phyloP scores from a whole-genome alignment of 2,113 vertebrate species.

The Columba janthina region DNA sequence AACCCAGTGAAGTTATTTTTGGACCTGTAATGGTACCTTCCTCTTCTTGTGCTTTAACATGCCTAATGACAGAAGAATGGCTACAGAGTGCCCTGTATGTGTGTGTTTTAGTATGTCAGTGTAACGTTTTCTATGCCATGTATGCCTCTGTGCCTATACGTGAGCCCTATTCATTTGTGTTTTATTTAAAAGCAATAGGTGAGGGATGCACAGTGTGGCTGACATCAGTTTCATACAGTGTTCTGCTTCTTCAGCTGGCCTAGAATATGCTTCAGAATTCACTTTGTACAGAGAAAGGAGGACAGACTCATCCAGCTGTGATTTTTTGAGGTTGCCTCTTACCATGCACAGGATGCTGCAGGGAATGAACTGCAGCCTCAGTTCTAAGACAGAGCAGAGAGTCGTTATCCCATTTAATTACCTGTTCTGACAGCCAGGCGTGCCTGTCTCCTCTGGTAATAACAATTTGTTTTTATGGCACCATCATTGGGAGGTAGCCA shows the following conservation, averaged over 20 bases:
- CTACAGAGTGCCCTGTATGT: neutral
- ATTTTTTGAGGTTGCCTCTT: neutral
- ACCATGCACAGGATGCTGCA: neutral
- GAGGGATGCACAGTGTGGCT: neutral
- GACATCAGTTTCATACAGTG: neutral
- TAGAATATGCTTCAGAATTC: neutral
- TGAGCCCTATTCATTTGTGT: neutral
- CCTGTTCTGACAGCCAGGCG: neutral
- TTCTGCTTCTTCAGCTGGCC: neutral
- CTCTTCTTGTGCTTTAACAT: neutral
- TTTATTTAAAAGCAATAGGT: neutral
- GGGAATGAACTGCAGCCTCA: neutral
- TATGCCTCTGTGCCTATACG: neutral
- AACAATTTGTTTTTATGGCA: neutral
- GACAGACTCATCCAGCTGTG: neutral
- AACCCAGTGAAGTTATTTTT: neutral
- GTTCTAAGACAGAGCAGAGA: neutral
- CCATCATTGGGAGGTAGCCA: neutral
- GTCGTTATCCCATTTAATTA: neutral
- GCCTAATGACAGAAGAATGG: neutral
- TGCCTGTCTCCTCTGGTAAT: neutral
- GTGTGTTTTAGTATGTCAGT: neutral
- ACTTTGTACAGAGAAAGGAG: neutral
- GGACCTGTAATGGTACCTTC: neutral
- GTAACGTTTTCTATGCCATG: neutral